Percentiles rank a stretch among this genome's conserved stretches.
Conservation (phyloP, 64 coral and sea anemone genomes). For the Actinia tenebrosa region DNA sequence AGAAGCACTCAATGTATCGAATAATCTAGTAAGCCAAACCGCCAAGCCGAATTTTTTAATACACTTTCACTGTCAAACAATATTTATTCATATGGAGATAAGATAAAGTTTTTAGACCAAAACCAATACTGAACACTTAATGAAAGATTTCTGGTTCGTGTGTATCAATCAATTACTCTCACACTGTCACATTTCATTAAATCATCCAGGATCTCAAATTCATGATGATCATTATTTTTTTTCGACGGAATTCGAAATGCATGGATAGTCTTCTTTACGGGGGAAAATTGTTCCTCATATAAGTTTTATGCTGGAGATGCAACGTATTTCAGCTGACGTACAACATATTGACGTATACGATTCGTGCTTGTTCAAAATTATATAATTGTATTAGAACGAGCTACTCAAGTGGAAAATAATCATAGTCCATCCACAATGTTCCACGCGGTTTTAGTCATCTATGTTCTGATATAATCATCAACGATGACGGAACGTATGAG, state of each 20-base stretch:
- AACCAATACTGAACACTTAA: background rate
- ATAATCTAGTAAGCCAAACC: background rate
- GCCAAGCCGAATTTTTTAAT: background rate
- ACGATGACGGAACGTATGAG: too few relatives aligned
- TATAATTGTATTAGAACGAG: too few relatives aligned
- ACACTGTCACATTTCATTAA: background rate
- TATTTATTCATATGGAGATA: background rate
- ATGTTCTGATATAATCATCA: too few relatives aligned
- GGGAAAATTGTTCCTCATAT: too few relatives aligned
- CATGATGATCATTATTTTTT: background rate
- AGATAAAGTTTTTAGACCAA: constrained; percentile 1
- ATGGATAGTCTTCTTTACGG: background rate
- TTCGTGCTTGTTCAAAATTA: too few relatives aligned
- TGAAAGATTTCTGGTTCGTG: background rate
- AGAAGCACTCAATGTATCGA: background rate
- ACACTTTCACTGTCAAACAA: background rate
- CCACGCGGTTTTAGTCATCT: too few relatives aligned
- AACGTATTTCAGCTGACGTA: too few relatives aligned
- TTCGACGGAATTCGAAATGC: background rate
- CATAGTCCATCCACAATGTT: too few relatives aligned
- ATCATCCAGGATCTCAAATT: background rate
- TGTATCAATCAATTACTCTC: background rate
- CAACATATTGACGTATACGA: too few relatives aligned
- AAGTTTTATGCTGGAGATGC: too few relatives aligned
- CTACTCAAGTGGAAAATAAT: too few relatives aligned